Percentiles rank a stretch among this genome's conserved stretches.
phyloP scores from a whole-genome alignment of 2,888 invertebrate species.

The Athalia rosae region DNA sequence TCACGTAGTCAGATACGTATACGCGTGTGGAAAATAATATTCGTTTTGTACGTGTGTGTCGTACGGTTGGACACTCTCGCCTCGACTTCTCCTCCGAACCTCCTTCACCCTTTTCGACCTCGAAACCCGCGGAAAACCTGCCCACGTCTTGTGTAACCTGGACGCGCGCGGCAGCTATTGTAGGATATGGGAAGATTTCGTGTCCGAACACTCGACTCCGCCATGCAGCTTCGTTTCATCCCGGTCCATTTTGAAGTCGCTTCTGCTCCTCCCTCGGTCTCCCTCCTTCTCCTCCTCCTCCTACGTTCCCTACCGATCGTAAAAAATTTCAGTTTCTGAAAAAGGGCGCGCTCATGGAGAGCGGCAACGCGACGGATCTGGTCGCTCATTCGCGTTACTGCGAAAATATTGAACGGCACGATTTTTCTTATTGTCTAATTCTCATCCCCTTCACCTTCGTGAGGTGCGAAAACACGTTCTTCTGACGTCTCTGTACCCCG shows the following conservation, averaged over 20 bases:
- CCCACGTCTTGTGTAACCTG: constrained; percentile 11
- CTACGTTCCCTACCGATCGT: constrained; percentile 40
- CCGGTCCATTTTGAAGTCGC: constrained; percentile 28
- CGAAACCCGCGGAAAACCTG: constrained; percentile 17
- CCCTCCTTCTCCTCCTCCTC: constrained; percentile 29
- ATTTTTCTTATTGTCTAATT: constrained; percentile 33
- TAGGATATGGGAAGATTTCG: constrained; percentile 21
- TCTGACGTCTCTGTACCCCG: constrained; percentile 41
- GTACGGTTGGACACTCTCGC: neutral
- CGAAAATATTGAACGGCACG: constrained; percentile 64
- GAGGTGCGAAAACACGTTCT: constrained; percentile 30
- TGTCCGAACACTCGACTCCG: constrained; percentile 34
- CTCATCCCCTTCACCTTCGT: constrained; percentile 14
- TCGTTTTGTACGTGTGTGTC: neutral
- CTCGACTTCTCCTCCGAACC: neutral
- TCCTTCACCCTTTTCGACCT: constrained; percentile 18
- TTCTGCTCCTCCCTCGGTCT: neutral
- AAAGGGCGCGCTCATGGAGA: constrained; percentile 44
- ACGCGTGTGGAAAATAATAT: neutral
- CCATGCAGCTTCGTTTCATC: constrained; percentile 5
- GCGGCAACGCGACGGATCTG: constrained; percentile 55
- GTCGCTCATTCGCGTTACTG: constrained; percentile 69
- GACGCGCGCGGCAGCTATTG: neutral
- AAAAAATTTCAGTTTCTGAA: constrained; percentile 42
- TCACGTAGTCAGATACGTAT: constrained; percentile 35